phyloP scores from a whole-genome alignment of 2,888 invertebrate species.

The Cheiracanthium punctorium region DNA sequence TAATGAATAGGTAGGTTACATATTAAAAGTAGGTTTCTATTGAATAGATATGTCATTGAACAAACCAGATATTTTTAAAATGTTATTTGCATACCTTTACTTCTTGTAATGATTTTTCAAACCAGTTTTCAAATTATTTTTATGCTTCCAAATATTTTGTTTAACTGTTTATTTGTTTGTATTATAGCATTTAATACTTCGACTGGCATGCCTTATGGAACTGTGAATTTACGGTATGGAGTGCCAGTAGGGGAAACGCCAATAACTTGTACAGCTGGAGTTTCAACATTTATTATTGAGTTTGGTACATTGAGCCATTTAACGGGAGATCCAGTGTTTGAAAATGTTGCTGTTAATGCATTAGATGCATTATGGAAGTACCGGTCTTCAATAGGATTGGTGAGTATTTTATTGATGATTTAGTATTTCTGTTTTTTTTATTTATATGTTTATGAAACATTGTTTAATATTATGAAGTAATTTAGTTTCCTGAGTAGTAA shows the following conservation, averaged over 20 bases:
- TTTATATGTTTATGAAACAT: too few relatives aligned
- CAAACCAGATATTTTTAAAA: too few relatives aligned
- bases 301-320: constrained; percentile 95
- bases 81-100: neutral
- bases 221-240: constrained; percentile 87
- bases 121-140: neutral
- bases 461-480: too few relatives aligned
- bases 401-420: constrained; percentile 64
- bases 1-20: too few relatives aligned
- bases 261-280: constrained; percentile 97
- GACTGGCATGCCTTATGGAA: constrained; percentile 97
- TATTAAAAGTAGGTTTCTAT: too few relatives aligned
- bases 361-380: constrained; percentile 90
- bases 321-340: constrained; percentile 95
- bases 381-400: constrained; percentile 85
- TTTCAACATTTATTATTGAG: constrained; percentile 97
- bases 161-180: constrained; percentile 18
- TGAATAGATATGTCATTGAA: too few relatives aligned
- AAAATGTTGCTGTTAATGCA: constrained; percentile 92
- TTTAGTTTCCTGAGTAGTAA: too few relatives aligned
- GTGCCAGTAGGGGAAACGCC: constrained; percentile 96
- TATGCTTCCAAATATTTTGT: neutral
- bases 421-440: constrained; percentile 4
- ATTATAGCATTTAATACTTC: constrained; percentile 77
- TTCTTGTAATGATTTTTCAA: neutral